These are phyloP conservation scores for Ochropacha duplaris DNA, from an alignment of 2,888 invertebrate genomes.

Conservation along the genomic window DNA sequence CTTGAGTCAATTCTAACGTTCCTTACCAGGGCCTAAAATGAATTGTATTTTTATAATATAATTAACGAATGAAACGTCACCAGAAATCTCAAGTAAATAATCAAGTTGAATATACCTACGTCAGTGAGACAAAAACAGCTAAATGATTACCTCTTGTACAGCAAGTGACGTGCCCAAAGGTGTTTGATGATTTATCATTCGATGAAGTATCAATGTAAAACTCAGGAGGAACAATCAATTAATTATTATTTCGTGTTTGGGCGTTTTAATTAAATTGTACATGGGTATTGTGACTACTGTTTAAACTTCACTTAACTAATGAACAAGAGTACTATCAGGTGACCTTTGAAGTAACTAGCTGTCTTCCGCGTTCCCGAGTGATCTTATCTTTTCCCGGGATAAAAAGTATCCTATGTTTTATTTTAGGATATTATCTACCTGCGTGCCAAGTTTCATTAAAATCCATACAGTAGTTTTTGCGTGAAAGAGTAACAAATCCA, in stretches of 20 bases:
- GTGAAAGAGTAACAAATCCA: no score
- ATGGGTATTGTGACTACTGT: neutral
- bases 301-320: neutral
- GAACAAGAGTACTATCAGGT: neutral
- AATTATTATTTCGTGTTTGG: neutral
- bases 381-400: no score
- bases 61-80: neutral
- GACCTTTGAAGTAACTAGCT: no score
- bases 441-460: no score
- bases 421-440: no score
- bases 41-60: no score
- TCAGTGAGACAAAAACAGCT: neutral
- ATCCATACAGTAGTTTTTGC: no score
- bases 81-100: neutral
- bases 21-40: no score
- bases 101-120: neutral
- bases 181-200: slow-evolving; percentile 33
- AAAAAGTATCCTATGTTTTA: no score
- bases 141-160: neutral
- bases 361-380: no score
- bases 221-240: neutral
- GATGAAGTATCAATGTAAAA: slow-evolving; percentile 9
- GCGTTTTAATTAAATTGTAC: neutral
- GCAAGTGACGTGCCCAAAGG: slow-evolving; percentile 34
- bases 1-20: no score